Percentiles rank a stretch among this genome's conserved stretches.
Evolutionary conservation across 2,113 vertebrate genomes (phyloP).

Genomic region (Sorex fumeus): DNA sequence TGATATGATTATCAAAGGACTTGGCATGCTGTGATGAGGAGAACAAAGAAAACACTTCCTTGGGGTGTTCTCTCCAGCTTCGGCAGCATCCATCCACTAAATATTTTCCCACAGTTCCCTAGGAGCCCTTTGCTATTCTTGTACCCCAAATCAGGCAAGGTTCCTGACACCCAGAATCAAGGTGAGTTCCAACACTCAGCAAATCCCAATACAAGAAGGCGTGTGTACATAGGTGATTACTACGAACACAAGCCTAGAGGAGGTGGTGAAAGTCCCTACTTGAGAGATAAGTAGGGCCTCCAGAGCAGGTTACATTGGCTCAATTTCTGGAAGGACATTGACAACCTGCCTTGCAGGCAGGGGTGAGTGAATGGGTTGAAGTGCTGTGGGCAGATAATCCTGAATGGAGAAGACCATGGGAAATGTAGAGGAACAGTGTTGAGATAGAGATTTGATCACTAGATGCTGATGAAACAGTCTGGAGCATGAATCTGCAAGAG

Average conservation of each 20-base stretch:
- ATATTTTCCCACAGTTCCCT: background rate
- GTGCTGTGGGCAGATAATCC: background rate
- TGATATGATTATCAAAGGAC: background rate
- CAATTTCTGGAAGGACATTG: background rate
- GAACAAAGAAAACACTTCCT: background rate
- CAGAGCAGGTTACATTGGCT: background rate
- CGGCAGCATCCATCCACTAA: background rate
- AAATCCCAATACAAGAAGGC: background rate
- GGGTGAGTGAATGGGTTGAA: accelerated
- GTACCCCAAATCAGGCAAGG: background rate
- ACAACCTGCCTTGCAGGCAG: background rate
- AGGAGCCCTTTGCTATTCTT: background rate
- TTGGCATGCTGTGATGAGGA: background rate
- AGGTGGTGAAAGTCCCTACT: background rate
- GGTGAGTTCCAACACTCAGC: background rate
- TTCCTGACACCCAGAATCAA: background rate
- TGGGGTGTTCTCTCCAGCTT: background rate
- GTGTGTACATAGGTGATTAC: no score
- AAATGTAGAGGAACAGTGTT: no score
- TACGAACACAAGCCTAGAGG: background rate
- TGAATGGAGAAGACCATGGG: background rate
- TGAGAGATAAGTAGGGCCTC: accelerated
- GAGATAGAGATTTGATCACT: background rate
- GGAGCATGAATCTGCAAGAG: background rate
- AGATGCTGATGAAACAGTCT: background rate